Evolutionary conservation across 2,888 invertebrate species (phyloP), one percentile per base, ranked within the genome.

Genomic region (Scelioninae gen. 1): DNA sequence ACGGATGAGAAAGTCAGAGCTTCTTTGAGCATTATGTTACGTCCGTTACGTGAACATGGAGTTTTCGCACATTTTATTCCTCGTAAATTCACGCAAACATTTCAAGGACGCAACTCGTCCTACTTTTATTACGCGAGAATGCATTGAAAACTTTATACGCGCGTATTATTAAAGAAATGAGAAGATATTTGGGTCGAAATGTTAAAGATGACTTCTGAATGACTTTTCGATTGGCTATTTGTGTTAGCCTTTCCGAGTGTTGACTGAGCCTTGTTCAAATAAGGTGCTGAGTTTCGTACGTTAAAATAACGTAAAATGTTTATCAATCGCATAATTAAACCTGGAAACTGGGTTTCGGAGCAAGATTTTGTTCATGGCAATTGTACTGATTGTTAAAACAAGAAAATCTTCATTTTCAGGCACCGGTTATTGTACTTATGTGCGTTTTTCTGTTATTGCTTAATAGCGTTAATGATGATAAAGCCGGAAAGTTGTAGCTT

Each of bases 61-160:
- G 13, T n/a, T 69, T 58, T 69, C 47, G 49, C 16, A 69, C 56
- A 62, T 53, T 43, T 60, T 71, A 60, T 71, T 71, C n/a, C 60
- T 49, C 29, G 13, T 49, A 49, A 60, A 58, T 62, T 62, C 16
- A 31, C 40, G 60, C 53, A 40, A 62, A 43, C 40, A 23, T 51
- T 62, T 72, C 62, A 72, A 72, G 72, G 72, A 62, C 60, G 56
- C 68, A 10, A 2, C 9, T 49, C 13, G 68, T 47, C 56, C 56
- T n/a, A 69, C 56, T 45, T 69, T 69, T 69, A 23, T 10, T 3
- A n/a, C 15, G n/a, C 11, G 45, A 13, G 38, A 31, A 43, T 13
- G 53, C 38, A 53, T 0, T 40, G 53, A 66, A 65, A 49, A 66
- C 29, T 60, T 60, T 29, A 45, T 60, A 8, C 43, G 60, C 16